Percentiles rank a stretch among this genome's conserved stretches.
Evolutionary conservation across 2,888 invertebrate genomes (phyloP).

Genomic region (Tillus elongatus): DNA sequence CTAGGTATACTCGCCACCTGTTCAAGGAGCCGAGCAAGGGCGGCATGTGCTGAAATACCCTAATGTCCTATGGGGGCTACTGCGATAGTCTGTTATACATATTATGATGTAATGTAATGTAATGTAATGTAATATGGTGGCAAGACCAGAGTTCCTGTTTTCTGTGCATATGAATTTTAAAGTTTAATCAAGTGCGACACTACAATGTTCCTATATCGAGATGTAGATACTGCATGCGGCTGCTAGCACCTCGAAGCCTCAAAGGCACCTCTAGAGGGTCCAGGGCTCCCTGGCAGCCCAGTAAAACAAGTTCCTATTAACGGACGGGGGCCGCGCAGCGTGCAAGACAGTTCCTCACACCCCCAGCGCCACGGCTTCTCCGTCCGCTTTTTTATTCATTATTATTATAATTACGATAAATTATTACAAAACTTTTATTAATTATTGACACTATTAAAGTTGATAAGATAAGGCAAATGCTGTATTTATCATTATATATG

Average conservation of each 20-base stretch:
- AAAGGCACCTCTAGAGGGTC: conserved; percentile 29
- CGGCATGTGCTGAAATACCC: no score
- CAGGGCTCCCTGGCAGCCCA: conserved; percentile 38
- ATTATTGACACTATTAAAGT: conserved; percentile 40
- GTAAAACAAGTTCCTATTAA: conserved; percentile 45
- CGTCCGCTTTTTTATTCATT: conserved; percentile 42
- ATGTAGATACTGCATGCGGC: conserved; percentile 44
- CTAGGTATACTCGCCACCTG: conserved; percentile 1
- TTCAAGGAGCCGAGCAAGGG: no score
- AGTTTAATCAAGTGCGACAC: conserved; percentile 35
- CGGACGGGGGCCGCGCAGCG: conserved; percentile 33
- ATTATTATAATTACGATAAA: conserved; percentile 40
- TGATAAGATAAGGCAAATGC: conserved; percentile 43
- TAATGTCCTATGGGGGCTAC: no score
- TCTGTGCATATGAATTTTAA: conserved; percentile 31
- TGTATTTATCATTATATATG: conserved; percentile 44
- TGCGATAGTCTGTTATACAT: no score
- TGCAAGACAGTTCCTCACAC: conserved; percentile 42
- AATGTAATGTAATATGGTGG: no score
- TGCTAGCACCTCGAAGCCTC: conserved; percentile 9
- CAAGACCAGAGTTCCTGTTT: conserved; percentile 40
- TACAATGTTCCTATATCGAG: conserved; percentile 43
- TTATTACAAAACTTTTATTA: conserved; percentile 39
- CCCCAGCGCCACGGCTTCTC: conserved; percentile 37
- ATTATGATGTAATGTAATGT: no score